phyloP scores from a whole-genome alignment of 2,888 invertebrate species.

The Autographa pulchrina region DNA sequence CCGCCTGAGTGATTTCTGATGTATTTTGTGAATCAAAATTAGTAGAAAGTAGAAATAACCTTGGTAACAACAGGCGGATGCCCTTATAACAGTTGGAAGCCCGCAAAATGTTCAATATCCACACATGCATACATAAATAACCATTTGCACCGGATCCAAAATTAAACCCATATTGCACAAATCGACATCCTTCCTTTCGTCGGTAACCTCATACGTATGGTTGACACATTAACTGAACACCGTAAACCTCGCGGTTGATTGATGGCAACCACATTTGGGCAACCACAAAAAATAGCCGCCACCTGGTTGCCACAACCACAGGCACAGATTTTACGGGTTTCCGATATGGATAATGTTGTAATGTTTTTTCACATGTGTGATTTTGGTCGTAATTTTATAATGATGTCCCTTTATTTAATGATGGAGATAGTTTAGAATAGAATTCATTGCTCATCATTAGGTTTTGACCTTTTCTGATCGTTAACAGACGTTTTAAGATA shows the following conservation, averaged over 20 bases:
- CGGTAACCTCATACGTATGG: constrained; percentile 29
- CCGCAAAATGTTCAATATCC: background rate
- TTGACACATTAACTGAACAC: constrained; percentile 44
- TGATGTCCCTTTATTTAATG: background rate
- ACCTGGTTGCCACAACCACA: constrained; percentile 72
- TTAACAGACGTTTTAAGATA: background rate
- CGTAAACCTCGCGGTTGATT: constrained; percentile 67
- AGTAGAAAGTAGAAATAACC: too few species aligned
- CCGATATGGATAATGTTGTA: constrained; percentile 64
- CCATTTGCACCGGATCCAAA: background rate
- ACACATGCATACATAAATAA: background rate
- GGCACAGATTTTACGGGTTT: constrained; percentile 64
- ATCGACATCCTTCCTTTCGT: constrained; percentile 49
- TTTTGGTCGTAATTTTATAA: constrained; percentile 36
- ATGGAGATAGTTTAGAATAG: background rate
- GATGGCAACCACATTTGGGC: constrained; percentile 79
- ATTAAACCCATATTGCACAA: constrained; percentile 45
- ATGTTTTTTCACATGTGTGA: constrained; percentile 41
- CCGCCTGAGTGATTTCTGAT: too few species aligned
- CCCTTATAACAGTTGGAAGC: too few species aligned
- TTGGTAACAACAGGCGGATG: background rate
- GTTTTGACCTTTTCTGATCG: background rate
- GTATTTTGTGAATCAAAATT: too few species aligned
- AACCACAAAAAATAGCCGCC: constrained; percentile 71
- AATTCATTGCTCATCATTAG: background rate